Evolutionary conservation across 2,888 invertebrate species (phyloP), one percentile per base, ranked within the genome.

Genomic region (Scotopteryx bipunctaria): DNA sequence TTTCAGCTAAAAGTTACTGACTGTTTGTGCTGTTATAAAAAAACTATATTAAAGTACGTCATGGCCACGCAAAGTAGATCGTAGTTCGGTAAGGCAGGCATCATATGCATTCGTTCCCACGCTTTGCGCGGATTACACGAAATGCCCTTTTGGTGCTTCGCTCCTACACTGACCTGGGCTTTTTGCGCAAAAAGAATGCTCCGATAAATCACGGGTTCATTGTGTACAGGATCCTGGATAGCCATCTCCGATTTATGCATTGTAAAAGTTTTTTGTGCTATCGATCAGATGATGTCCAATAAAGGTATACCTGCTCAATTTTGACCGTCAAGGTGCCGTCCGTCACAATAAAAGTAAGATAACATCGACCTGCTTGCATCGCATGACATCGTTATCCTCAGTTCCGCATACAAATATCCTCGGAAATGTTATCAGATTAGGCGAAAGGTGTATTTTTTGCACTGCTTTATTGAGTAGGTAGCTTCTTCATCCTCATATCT

Each of bases 121-220:
- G 88, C 70, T 81, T 55, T 44, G 75, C 69, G 71, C 76, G 84
- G 86, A 87, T 88, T 87, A 87, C 85, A 83, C 76, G 77, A 81
- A 84, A 85, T 86, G 86, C 85, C 83, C 84, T 89, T 89, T 87
- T 83, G 86, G 85, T 83, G 84, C 86, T 86, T 87, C 87, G 80
- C 73, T 78, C 63, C 76, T 71, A 81, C 76, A 82, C 85, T 87
- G 86, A 88, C 88, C 87, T 81, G 86, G 16, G 73, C 82, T 84
- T 87, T 86, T 87, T 88, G 81, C 79, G 78, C 79, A 85, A 87
- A 87, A 88, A 88, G 81, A 83, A 84, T 80, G 65, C 69, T 67
- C 73, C 73, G 86, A 86, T 88, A 88, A 88, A 89, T 87, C 89
- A 85, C 82, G 64, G 81, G 81, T 78, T 80, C 81, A 83, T 86